phyloP scores from a whole-genome alignment of 2,113 vertebrate genomes.

The Piliocolobus tephrosceles region DNA sequence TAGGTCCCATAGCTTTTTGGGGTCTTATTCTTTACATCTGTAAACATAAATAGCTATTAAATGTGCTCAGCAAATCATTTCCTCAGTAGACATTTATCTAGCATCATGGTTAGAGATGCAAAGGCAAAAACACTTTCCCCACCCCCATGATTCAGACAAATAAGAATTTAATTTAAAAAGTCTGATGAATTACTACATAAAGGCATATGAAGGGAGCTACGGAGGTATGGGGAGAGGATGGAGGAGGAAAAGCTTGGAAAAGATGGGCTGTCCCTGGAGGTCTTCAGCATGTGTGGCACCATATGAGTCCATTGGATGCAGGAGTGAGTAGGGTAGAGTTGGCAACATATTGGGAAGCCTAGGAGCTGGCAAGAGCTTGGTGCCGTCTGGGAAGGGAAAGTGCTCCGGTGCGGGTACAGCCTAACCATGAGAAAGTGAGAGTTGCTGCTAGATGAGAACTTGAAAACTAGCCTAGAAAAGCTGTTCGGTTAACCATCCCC shows the following conservation, averaged over 20 bases:
- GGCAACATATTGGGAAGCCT: not conserved
- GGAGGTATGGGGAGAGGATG: not conserved
- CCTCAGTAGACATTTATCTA: not conserved
- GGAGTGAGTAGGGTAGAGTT: not conserved
- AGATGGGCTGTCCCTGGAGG: not conserved
- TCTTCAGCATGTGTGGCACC: not conserved
- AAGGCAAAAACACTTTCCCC: not conserved
- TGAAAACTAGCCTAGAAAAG: not conserved
- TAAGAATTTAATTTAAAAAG: not conserved
- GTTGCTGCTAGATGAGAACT: not conserved
- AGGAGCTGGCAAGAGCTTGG: rapidly evolving
- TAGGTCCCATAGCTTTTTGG: not conserved
- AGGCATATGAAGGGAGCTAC: not conserved
- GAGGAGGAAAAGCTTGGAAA: not conserved
- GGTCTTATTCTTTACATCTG: not conserved
- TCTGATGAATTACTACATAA: not conserved
- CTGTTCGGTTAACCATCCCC: not conserved
- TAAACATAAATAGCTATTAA: not conserved
- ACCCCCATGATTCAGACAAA: not conserved
- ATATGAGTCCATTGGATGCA: not conserved
- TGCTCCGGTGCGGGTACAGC: not conserved
- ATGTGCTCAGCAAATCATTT: not conserved
- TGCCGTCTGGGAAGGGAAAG: not conserved
- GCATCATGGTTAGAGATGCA: not conserved
- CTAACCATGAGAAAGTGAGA: not conserved